Percentiles rank a stretch among this genome's conserved stretches.
Evolutionary conservation across 2,797 vertebrate species (phyloP).

Genomic region (Pachyuromys duprasi): DNA sequence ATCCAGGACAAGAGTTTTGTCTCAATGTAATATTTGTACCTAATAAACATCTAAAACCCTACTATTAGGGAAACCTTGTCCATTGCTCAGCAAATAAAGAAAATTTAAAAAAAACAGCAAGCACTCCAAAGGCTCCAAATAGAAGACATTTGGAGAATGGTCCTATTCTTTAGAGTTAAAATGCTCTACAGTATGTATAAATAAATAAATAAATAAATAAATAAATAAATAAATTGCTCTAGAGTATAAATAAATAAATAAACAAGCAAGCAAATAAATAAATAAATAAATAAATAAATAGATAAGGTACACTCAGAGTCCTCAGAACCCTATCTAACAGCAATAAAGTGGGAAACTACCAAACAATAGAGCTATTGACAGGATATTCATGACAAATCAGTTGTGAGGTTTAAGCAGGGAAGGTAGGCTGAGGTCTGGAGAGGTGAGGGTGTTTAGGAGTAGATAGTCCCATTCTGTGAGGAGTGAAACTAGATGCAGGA

Average conservation of each 20-base stretch:
- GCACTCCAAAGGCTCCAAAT: background rate
- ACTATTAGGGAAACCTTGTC: background rate
- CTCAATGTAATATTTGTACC: background rate
- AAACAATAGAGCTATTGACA: background rate
- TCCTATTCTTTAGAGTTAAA: background rate
- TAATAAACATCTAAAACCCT: background rate
- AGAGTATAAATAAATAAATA: background rate
- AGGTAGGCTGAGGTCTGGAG: no score
- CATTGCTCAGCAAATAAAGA: background rate
- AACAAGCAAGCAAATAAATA: background rate
- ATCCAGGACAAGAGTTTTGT: background rate
- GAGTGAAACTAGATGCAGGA: background rate
- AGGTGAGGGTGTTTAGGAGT: accelerated
- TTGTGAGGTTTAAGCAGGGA: background rate
- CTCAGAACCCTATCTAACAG: background rate
- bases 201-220: background rate
- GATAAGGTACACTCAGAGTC: background rate
- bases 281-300: no score
- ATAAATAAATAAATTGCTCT: background rate
- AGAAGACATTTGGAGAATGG: background rate
- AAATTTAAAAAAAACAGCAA: background rate
- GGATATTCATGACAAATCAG: background rate
- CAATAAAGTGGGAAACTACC: no score
- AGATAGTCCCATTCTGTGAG: background rate
- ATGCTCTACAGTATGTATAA: background rate